Percentiles rank a stretch among this genome's conserved stretches.
Conservation (phyloP, 2,888 invertebrate genomes). For the Margaritifera margaritifera region DNA sequence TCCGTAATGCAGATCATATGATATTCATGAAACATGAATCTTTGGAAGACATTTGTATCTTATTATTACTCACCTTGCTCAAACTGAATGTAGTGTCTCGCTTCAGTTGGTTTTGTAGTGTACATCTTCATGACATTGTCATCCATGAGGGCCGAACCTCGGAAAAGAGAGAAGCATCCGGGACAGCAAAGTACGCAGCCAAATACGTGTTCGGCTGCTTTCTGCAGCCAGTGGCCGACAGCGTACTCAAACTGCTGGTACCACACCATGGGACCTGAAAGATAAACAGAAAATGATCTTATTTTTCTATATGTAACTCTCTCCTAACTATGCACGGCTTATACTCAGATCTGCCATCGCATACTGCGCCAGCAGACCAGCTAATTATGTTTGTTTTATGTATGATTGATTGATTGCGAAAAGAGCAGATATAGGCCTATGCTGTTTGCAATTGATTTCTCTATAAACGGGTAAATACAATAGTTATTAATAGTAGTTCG, state of each 20-base stretch:
- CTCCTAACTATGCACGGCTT: background rate
- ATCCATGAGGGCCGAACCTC: conserved; percentile 91
- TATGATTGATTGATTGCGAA: too few species aligned
- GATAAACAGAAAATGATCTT: background rate
- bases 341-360: too few species aligned
- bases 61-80: conserved; percentile 84
- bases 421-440: too few species aligned
- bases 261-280: conserved; percentile 95
- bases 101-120: conserved; percentile 82
- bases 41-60: too few species aligned
- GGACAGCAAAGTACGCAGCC: conserved; percentile 96
- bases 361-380: too few species aligned
- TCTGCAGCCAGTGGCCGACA: conserved; percentile 99
- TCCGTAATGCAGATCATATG: too few species aligned
- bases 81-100: conserved; percentile 90
- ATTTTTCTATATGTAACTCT: too few species aligned
- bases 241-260: conserved; percentile 99
- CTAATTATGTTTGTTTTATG: background rate
- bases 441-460: too few species aligned
- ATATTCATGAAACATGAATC: too few species aligned
- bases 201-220: conserved; percentile 99
- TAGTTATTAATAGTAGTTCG: too few species aligned
- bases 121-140: conserved; percentile 92
- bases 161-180: conserved; percentile 92
- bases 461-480: too few species aligned